Evolutionary conservation across 1,140 invertebrate genomes (phyloP).

Genomic region (Pogonomyrmex californicus): DNA sequence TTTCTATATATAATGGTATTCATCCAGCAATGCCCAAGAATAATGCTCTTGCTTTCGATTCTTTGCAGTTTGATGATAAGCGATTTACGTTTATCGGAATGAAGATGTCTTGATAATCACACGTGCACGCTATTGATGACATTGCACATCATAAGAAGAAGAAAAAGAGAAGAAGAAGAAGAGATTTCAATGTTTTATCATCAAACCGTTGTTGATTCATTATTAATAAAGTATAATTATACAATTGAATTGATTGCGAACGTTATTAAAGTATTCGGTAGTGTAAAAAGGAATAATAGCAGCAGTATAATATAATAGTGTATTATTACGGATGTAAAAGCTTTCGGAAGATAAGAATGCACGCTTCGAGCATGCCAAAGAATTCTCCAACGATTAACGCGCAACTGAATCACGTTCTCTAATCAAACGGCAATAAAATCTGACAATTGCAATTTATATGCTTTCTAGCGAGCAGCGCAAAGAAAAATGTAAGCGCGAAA

Average conservation of each 20-base stretch:
- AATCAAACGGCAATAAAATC: slow-evolving; percentile 7
- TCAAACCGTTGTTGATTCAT: slow-evolving; percentile 7
- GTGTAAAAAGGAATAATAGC: slow-evolving; percentile 26
- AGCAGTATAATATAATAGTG: neutral
- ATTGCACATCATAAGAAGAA: slow-evolving; percentile 27
- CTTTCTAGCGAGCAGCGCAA: neutral
- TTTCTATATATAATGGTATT: slow-evolving; percentile 29
- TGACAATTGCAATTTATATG: neutral
- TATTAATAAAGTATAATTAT: slow-evolving; percentile 25
- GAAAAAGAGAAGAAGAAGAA: slow-evolving; percentile 15
- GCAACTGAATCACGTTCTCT: slow-evolving; percentile 4
- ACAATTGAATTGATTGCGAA: neutral
- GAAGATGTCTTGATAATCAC: neutral
- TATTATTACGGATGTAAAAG: neutral
- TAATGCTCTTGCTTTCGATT: neutral
- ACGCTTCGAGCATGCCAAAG: neutral
- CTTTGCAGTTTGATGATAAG: slow-evolving; percentile 24
- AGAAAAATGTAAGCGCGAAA: slow-evolving; percentile 29
- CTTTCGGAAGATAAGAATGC: slow-evolving; percentile 41
- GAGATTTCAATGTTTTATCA: neutral
- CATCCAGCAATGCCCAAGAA: neutral
- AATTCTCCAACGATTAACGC: neutral
- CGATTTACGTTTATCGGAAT: neutral
- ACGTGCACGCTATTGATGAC: slow-evolving; percentile 9
- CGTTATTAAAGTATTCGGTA: neutral